These are phyloP conservation scores for Priocnemis perturbator DNA, from an alignment of 2,888 invertebrate species.

Conservation along the genomic window DNA sequence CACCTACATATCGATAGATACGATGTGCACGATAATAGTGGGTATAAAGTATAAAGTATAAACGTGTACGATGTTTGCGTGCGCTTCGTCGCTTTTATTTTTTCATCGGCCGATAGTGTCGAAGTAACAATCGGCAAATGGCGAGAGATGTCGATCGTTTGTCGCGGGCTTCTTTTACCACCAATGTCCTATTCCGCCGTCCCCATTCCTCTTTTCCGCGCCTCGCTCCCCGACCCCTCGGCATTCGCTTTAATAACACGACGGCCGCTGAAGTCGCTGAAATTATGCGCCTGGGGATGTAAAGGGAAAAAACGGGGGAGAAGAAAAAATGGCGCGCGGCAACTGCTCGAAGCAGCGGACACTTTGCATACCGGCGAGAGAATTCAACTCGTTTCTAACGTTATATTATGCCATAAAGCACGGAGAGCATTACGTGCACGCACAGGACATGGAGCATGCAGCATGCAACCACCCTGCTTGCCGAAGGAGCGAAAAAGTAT, in stretches of 20 bases:
- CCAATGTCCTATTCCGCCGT: background rate
- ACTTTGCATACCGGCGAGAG: slow-evolving; percentile 47
- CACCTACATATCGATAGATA: background rate
- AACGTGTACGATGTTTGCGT: no score
- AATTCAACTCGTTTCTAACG: slow-evolving; percentile 49
- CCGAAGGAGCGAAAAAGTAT: no score
- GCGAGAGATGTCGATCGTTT: no score
- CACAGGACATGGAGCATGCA: slow-evolving; percentile 35
- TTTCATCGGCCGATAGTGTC: no score
- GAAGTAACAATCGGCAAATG: no score
- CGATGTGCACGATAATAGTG: background rate
- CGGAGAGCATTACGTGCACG: slow-evolving; percentile 42
- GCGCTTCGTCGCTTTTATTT: no score
- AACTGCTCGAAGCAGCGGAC: slow-evolving; percentile 27
- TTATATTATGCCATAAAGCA: slow-evolving; percentile 50
- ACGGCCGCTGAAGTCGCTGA: slow-evolving; percentile 23
- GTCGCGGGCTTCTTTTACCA: background rate
- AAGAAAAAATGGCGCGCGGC: slow-evolving; percentile 15
- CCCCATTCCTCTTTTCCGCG: background rate
- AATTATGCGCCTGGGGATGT: slow-evolving; percentile 38
- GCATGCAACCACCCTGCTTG: slow-evolving; percentile 24
- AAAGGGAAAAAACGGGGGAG: slow-evolving; percentile 23
- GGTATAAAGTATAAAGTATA: no score
- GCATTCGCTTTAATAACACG: slow-evolving; percentile 39
- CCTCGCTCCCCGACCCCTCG: background rate